Evolutionary conservation across 2,888 invertebrate species (phyloP).

Genomic region (Gastracanthus pulcherrimus): DNA sequence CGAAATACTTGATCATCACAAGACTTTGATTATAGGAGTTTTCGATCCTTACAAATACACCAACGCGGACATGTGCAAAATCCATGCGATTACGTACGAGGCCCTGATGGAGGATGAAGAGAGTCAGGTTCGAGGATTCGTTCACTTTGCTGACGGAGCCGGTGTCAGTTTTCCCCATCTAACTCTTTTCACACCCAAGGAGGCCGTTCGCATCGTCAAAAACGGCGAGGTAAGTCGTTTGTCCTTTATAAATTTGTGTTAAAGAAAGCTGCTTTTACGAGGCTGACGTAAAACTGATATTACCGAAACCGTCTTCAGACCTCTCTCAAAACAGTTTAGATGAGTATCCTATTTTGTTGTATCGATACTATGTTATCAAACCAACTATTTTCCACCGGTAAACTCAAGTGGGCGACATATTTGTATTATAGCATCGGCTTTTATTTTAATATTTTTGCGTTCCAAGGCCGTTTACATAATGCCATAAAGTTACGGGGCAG

Average conservation of each 20-base stretch:
- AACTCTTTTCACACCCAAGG: constrained; percentile 87
- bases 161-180: constrained; percentile 87
- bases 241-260: too few species aligned
- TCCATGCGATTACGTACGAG: constrained; percentile 88
- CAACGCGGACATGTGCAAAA: constrained; percentile 88
- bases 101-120: constrained; percentile 90
- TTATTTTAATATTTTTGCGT: not conserved
- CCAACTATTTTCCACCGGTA: too few species aligned
- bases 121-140: constrained; percentile 87
- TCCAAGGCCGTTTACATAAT: not conserved
- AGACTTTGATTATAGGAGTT: constrained; percentile 79
- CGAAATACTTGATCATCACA: too few species aligned
- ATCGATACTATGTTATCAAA: too few species aligned
- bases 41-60: constrained; percentile 89
- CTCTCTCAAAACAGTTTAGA: too few species aligned
- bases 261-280: too few species aligned
- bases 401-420: too few species aligned
- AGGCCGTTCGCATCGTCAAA: constrained; percentile 88
- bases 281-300: too few species aligned
- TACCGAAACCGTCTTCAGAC: too few species aligned
- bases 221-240: constrained; percentile 85
- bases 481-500: not conserved
- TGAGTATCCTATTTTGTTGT: too few species aligned
- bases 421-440: too few species aligned
- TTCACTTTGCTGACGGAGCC: constrained; percentile 87